These are phyloP conservation scores for Cheilosia impressa DNA, from an alignment of 2,888 invertebrate species.

Conservation along the genomic window DNA sequence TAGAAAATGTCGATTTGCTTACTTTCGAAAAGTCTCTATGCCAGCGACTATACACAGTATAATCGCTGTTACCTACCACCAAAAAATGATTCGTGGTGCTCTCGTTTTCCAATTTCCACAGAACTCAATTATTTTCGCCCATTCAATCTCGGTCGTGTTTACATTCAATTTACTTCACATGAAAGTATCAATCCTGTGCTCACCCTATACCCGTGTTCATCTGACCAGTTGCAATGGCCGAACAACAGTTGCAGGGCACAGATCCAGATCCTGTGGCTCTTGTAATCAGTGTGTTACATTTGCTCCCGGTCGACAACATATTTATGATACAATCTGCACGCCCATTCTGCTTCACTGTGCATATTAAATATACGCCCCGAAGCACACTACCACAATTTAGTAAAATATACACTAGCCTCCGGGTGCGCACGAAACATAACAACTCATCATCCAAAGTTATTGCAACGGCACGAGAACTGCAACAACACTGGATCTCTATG, in stretches of 20 bases:
- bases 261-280: slow-evolving; percentile 54
- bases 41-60: no score
- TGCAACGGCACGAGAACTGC: slow-evolving; percentile 12
- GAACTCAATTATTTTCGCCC: no score
- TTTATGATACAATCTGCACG: slow-evolving; percentile 53
- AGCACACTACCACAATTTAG: slow-evolving; percentile 51
- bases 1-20: no score
- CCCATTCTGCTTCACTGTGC: slow-evolving; percentile 36
- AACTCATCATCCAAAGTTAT: slow-evolving; percentile 66
- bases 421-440: slow-evolving; percentile 50
- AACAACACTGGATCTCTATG: slow-evolving; percentile 12
- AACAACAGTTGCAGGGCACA: slow-evolving; percentile 3
- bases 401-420: slow-evolving; percentile 48
- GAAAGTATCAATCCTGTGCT: slow-evolving; percentile 32
- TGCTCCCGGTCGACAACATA: slow-evolving; percentile 48
- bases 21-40: no score
- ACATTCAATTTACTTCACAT: slow-evolving; percentile 46
- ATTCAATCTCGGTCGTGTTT: slow-evolving; percentile 49
- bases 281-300: slow-evolving; percentile 66
- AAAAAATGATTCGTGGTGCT: no score
- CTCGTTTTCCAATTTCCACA: no score
- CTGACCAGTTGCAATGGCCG: slow-evolving; percentile 36
- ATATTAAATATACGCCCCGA: slow-evolving; percentile 66
- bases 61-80: no score
- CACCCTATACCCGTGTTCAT: background rate